A percentile compares a stretch with the other conserved stretches of the same genome.
These are phyloP conservation scores for Amblyjoppa proteus DNA, from an alignment of 2,888 invertebrate genomes.

Conservation along the genomic window DNA sequence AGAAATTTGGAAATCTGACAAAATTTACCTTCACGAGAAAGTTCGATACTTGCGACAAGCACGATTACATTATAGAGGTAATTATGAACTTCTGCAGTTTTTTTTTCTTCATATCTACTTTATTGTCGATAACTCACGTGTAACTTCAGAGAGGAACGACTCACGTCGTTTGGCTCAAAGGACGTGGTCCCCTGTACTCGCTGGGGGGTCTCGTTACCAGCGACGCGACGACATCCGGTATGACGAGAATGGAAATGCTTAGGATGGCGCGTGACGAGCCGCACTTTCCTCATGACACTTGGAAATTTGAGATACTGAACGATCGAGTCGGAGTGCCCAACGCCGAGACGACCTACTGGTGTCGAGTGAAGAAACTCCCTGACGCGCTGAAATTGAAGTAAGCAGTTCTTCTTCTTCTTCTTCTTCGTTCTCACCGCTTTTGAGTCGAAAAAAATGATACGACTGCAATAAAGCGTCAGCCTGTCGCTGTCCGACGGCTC, in stretches of 20 bases:
- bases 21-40: conserved; percentile 91
- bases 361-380: conserved; percentile 93
- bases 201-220: conserved; percentile 88
- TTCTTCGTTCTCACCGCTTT: background rate
- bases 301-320: conserved; percentile 88
- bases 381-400: conserved; percentile 89
- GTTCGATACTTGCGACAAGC: conserved; percentile 94
- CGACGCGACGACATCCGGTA: conserved; percentile 88
- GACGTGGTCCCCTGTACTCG: conserved; percentile 90
- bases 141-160: conserved; percentile 93
- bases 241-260: conserved; percentile 91
- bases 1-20: conserved; percentile 86
- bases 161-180: conserved; percentile 94
- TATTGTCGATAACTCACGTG: background rate
- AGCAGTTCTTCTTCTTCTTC: conserved; percentile 88
- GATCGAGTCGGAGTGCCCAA: conserved; percentile 91
- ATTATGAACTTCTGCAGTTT: conserved; percentile 41
- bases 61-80: conserved; percentile 92
- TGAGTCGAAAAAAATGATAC: background rate
- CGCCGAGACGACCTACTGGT: conserved; percentile 98
- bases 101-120: background rate
- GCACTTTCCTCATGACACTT: conserved; percentile 85
- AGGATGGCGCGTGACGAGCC: conserved; percentile 84
- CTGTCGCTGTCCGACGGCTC: background rate
- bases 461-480: background rate